Conservation (phyloP, 2,797 vertebrate species). For the Anolis apletophallus region DNA sequence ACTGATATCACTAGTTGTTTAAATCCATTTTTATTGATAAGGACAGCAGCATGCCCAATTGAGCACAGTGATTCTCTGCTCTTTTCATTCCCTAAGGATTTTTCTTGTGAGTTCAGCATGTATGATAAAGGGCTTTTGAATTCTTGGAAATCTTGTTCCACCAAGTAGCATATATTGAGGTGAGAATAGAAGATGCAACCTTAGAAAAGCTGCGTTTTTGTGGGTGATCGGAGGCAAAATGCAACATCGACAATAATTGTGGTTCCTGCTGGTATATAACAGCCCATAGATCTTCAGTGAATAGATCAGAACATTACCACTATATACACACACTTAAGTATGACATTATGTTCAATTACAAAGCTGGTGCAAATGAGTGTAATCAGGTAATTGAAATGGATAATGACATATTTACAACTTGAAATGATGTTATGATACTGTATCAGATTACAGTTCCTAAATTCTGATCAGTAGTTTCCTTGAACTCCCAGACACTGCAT, state of each 20-base stretch:
- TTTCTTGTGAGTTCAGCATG: neutral
- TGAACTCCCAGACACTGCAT: slow-evolving; percentile 57
- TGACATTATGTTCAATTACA: slow-evolving; percentile 76
- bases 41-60: neutral
- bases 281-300: slow-evolving; percentile 22
- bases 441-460: slow-evolving; percentile 72
- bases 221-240: neutral
- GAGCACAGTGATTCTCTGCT: neutral
- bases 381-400: slow-evolving; percentile 77
- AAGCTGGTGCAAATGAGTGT: slow-evolving; percentile 77
- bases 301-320: slow-evolving; percentile 38
- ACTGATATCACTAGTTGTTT: neutral
- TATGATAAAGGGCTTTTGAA: neutral
- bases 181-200: neutral
- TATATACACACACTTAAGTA: slow-evolving; percentile 40
- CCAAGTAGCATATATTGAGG: neutral
- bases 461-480: slow-evolving; percentile 62
- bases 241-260: slow-evolving; percentile 37
- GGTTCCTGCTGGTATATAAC: neutral
- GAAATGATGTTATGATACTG: slow-evolving; percentile 67
- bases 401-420: slow-evolving; percentile 74
- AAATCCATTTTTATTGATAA: neutral
- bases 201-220: neutral
- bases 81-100: neutral
- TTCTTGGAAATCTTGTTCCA: neutral